Conservation (phyloP, 1,140 invertebrate species). For the Nasonia giraulti region DNA sequence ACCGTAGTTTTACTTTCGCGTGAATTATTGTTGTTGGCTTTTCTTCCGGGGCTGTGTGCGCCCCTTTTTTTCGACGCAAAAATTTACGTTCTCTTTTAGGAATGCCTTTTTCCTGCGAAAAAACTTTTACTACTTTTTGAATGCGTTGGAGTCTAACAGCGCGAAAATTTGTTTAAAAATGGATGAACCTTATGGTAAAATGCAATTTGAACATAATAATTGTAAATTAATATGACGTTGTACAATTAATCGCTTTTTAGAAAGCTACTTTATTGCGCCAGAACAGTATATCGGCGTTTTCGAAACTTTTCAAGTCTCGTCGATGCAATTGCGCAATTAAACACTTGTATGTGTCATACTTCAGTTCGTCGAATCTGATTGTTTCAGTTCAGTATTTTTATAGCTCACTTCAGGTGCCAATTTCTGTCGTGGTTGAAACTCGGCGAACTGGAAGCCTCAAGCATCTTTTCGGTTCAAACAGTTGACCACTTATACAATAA, state of each 20-base stretch:
- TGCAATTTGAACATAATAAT: neutral
- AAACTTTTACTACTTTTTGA: neutral
- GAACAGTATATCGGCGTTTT: too few species aligned
- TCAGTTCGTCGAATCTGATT: neutral
- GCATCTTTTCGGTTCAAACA: too few species aligned
- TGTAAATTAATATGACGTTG: neutral
- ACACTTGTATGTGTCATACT: neutral
- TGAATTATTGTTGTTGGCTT: neutral
- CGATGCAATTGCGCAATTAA: too few species aligned
- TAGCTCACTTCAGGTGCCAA: slow-evolving; percentile 2
- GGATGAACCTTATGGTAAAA: neutral
- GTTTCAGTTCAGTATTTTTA: neutral
- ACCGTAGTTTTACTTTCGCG: neutral
- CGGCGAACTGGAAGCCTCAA: neutral
- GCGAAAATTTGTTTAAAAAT: neutral
- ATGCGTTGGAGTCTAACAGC: neutral
- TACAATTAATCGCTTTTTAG: too few species aligned
- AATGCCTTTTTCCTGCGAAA: neutral
- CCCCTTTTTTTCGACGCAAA: neutral
- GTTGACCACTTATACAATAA: too few species aligned
- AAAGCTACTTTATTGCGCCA: too few species aligned
- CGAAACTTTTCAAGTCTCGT: too few species aligned
- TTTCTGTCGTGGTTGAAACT: slow-evolving; percentile 11
- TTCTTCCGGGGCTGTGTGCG: neutral
- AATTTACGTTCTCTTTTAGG: neutral